A percentile compares a stretch with the other conserved stretches of the same genome.
Evolutionary conservation across 2,888 invertebrate genomes (phyloP).

Genomic region (Melipona bicolor): DNA sequence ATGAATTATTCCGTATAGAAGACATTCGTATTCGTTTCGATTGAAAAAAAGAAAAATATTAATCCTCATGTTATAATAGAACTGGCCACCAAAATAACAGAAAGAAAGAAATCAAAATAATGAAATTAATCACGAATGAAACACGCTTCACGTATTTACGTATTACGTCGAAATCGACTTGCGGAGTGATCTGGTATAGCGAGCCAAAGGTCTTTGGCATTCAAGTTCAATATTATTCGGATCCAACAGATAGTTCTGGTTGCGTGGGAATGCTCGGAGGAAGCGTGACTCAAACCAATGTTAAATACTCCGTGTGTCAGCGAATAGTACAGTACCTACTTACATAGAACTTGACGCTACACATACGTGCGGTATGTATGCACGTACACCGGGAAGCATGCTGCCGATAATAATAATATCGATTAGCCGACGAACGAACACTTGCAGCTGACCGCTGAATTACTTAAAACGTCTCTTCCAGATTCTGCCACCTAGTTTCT

Average conservation of each 20-base stretch:
- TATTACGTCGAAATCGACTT: not conserved
- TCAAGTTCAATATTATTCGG: slow-evolving; percentile 34
- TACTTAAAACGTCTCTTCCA: slow-evolving; percentile 60
- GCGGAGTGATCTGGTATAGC: too few relatives aligned
- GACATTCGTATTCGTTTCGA: too few relatives aligned
- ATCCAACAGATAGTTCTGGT: slow-evolving; percentile 19
- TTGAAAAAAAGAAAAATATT: too few relatives aligned
- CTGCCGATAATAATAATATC: slow-evolving; percentile 74
- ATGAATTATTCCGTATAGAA: too few relatives aligned
- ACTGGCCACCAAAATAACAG: too few relatives aligned
- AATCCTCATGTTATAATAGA: too few relatives aligned
- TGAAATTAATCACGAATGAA: not conserved
- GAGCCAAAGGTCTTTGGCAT: slow-evolving; percentile 7
- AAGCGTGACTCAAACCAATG: not conserved
- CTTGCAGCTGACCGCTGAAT: slow-evolving; percentile 67
- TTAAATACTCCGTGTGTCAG: slow-evolving; percentile 6
- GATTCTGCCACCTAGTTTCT: slow-evolving; percentile 29
- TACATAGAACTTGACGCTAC: slow-evolving; percentile 16
- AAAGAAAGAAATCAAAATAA: too few relatives aligned
- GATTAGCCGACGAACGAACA: slow-evolving; percentile 71
- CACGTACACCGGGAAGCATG: slow-evolving; percentile 55
- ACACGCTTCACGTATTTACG: not conserved
- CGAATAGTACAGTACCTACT: slow-evolving; percentile 25
- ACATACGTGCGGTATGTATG: not conserved
- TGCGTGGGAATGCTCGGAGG: slow-evolving; percentile 8